Evolutionary conservation across 2,113 vertebrate species (phyloP).

Genomic region (Ellobius talpinus): DNA sequence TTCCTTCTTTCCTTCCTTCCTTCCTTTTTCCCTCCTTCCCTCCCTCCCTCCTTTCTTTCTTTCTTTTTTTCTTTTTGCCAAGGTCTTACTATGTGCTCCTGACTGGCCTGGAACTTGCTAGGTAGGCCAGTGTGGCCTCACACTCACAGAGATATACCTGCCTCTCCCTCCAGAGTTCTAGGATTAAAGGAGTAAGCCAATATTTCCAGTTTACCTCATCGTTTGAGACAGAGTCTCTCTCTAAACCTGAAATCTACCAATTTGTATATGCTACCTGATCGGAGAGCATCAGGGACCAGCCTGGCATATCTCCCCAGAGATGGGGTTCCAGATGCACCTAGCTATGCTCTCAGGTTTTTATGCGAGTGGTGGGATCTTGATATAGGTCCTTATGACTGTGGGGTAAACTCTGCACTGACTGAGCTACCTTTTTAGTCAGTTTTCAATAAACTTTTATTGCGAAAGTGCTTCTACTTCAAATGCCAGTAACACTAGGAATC

Average conservation of each 20-base stretch:
- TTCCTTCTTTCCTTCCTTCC: fast-evolving
- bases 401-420: background rate
- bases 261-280: background rate
- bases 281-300: background rate
- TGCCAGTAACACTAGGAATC: background rate
- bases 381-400: background rate
- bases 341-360: background rate
- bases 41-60: no score
- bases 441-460: background rate
- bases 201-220: background rate
- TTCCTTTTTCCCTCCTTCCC: no score
- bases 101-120: background rate
- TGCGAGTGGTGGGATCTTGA: background rate
- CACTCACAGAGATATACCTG: background rate
- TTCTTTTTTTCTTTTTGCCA: background rate
- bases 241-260: background rate
- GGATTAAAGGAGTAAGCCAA: background rate
- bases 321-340: background rate
- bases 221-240: background rate
- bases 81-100: background rate
- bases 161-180: background rate
- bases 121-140: background rate
- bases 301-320: background rate
- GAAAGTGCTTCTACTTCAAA: background rate
- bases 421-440: background rate